Percentiles rank a stretch among this genome's conserved stretches.
Evolutionary conservation across 2,888 invertebrate genomes (phyloP).

Genomic region (Malacosoma neustria): DNA sequence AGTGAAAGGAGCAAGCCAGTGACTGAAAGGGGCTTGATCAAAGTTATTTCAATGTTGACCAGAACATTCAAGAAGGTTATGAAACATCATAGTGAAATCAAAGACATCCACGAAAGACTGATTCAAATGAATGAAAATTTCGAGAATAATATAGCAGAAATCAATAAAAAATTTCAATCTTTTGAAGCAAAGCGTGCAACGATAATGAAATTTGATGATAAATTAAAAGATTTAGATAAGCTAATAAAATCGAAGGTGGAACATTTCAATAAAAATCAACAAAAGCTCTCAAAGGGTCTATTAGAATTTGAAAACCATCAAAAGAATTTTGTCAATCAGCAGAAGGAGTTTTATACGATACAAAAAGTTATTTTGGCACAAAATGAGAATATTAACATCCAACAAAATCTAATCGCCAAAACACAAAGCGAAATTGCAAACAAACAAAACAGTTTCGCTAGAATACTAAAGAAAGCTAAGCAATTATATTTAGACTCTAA

Average conservation of each 20-base stretch:
- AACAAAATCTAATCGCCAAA: constrained; percentile 50
- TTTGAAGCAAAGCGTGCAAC: constrained; percentile 44
- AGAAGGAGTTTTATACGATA: constrained; percentile 51
- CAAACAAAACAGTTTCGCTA: constrained; percentile 53
- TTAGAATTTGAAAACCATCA: constrained; percentile 54
- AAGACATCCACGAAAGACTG: constrained; percentile 38
- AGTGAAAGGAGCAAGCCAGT: constrained; percentile 28
- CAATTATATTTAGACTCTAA: constrained; percentile 34
- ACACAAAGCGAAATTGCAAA: constrained; percentile 55
- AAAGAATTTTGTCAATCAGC: constrained; percentile 51
- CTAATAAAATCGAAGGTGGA: constrained; percentile 32
- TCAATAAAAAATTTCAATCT: constrained; percentile 38
- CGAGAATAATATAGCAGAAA: constrained; percentile 24
- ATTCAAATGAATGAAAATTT: constrained; percentile 36
- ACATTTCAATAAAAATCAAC: constrained; percentile 34
- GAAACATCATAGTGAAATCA: constrained; percentile 53
- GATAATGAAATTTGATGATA: constrained; percentile 35
- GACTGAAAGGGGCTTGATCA: constrained; percentile 48
- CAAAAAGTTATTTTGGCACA: constrained; percentile 54
- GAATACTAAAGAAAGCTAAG: constrained; percentile 52
- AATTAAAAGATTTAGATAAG: constrained; percentile 30
- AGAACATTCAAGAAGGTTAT: constrained; percentile 59
- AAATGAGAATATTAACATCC: constrained; percentile 53
- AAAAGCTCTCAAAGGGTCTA: constrained; percentile 36
- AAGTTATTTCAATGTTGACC: constrained; percentile 51